Evolutionary conservation across 2,888 invertebrate genomes (phyloP), one percentile per base, ranked within the genome.

Genomic region (Sympetrum striolatum): DNA sequence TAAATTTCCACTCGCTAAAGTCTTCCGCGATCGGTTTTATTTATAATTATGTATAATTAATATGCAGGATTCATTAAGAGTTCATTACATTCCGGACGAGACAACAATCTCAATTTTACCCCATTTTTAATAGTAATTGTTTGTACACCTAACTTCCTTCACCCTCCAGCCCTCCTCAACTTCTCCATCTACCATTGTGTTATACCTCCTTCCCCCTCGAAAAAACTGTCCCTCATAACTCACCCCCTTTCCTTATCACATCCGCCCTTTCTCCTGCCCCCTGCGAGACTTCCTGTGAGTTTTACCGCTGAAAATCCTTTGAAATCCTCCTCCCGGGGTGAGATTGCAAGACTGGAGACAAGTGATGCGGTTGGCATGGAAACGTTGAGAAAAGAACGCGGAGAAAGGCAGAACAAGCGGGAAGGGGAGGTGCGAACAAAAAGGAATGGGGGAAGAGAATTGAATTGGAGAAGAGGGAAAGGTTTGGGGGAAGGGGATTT

Each of bases 311-410:
- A 60, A 86, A 86, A 86, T 60, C 86, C 86, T 86, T 86, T 86
- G 86, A 86, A 86, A 86, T 86, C 86, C 86, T 86, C 37, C 86
- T 86, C 37, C 39, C 60, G 86, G 58, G 37, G 64, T 22, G 86
- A 86, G 86, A 86, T 64, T 86, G 60, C 60, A 60, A 60, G 60
- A 60, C 60, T 39, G 86, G 60, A 86, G 86, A 86, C 86, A 86
- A 86, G 86, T 86, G 86, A 86, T 86, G 86, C 60, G 86, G 86
- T 86, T 86, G 86, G 60, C 58, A 86, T 60, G 37, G 86, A 4
- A 64, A 60, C n/a, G 60, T 53, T 12, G 60, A 58, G 14, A 39
- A 64, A 60, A 44, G 31, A 53, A 58, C 35, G 37, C 2, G 18
- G 25, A 18, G 58, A 82, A 31, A 53, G 82, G 35, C n/a, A 82